Evolutionary conservation across 2,113 vertebrate species (phyloP).

Genomic region (Ictalurus punctatus): DNA sequence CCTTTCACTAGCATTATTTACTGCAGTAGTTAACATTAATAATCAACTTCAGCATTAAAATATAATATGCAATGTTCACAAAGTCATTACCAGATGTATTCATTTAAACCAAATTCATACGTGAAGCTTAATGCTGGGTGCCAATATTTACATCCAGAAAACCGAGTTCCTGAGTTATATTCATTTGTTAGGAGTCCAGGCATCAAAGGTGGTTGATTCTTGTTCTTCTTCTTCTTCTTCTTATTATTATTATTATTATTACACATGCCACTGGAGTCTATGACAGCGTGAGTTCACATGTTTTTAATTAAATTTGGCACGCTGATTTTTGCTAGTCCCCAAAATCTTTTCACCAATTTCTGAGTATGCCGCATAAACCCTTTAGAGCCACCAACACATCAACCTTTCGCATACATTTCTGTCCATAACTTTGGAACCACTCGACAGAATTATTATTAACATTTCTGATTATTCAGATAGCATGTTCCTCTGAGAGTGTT

Average conservation of each 20-base stretch:
- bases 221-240: neutral
- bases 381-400: neutral
- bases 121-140: neutral
- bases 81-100: neutral
- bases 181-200: neutral
- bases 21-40: neutral
- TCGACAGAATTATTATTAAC: neutral
- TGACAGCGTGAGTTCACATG: neutral
- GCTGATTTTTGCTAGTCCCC: neutral
- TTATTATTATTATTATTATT: neutral
- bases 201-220: neutral
- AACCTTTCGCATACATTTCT: neutral
- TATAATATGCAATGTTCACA: neutral
- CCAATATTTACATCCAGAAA: neutral
- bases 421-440: neutral
- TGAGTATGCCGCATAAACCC: neutral
- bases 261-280: neutral
- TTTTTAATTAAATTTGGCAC: neutral
- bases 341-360: neutral
- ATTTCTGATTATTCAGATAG: too few relatives aligned
- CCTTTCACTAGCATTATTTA: neutral
- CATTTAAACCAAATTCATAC: neutral
- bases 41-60: neutral
- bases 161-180: neutral
- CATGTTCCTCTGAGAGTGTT: too few relatives aligned